Evolutionary conservation across 2,797 vertebrate species (phyloP).

Genomic region (Lophotriccus pileatus): DNA sequence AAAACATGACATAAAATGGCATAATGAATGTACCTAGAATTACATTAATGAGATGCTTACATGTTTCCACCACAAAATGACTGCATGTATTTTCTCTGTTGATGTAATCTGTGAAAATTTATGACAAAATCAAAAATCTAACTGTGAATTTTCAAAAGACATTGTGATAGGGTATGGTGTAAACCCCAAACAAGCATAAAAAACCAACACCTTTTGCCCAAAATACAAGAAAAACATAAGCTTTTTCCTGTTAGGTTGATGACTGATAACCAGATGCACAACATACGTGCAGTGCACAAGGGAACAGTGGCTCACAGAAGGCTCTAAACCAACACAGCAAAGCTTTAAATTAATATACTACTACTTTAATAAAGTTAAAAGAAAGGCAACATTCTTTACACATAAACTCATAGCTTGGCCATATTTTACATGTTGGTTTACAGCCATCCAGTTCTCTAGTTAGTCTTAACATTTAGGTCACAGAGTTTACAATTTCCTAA

Average conservation of each 20-base stretch:
- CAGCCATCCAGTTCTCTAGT: constrained; percentile 1
- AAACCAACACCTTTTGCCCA: constrained; percentile 19
- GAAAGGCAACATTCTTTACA: not conserved
- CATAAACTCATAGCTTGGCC: not conserved
- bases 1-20: constrained; percentile 70
- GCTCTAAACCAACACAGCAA: constrained; percentile 49
- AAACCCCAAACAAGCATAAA: constrained; percentile 71
- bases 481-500: not conserved
- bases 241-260: not conserved
- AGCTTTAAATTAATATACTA: not conserved
- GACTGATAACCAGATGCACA: not conserved
- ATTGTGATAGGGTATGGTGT: constrained; percentile 72
- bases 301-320: not conserved
- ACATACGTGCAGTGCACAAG: not conserved
- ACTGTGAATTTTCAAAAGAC: constrained; percentile 77
- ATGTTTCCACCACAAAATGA: constrained; percentile 83
- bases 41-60: constrained; percentile 82
- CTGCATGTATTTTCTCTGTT: constrained; percentile 83
- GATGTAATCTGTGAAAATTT: constrained; percentile 83
- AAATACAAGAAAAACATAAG: not conserved
- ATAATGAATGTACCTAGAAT: constrained; percentile 78
- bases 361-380: not conserved
- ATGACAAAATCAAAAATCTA: constrained; percentile 82
- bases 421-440: constrained; percentile 39
- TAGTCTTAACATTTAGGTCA: not conserved